Base-by-base conservation (phyloP, 2,888 invertebrate genomes). In the Linnaemya tessellans region DNA sequence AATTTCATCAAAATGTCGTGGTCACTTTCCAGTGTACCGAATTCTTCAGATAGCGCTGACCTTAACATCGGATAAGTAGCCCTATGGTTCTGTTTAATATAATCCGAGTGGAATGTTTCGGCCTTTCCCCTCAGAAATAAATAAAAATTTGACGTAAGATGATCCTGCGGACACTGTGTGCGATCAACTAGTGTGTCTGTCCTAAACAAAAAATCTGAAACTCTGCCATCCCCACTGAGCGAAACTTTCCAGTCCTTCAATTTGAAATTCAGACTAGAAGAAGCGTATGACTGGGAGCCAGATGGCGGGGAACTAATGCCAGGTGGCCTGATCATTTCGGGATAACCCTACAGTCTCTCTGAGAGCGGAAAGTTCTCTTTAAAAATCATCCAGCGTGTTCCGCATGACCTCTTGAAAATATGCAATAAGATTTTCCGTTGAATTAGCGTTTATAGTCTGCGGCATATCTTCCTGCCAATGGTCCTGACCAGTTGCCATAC, bases 241-340 rank as follows among this genome's bases (percentile, higher is more conserved):
- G 38, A 41, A 43, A 71, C 56, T 11, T 35, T 68, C 54, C 71
- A 71, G n/a, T 71, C 71, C 3, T 58, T 71, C 3, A 71, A n/a
- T 22, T 43, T 71, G 3, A 71, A n/a, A 58, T 38, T 38, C 9
- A 10, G 5, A 1, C 1, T 8, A 10, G 38, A 38, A 38, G 38
- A 38, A 5, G 38, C 10, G 10, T 38, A 9, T 38, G 38, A 7
- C 10, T 22, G 46, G 3, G 46, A 30, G 8, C 22, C 0, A 18
- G 65, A 15, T 30, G 41, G 1, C 8, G 4, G 38, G 7, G 1
- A 20, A 13, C n/a, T 41, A 22, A 13, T 13, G 4, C 20, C 20
- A 0, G 62, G 20, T 20, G 62, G 1, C 5, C 38, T 38, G 38
- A 38, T 8, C 38, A 38, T 62, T 7, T 7, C 41, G 13, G 20